Conservation (phyloP, 2,113 vertebrate species). For the Poecile atricapillus region DNA sequence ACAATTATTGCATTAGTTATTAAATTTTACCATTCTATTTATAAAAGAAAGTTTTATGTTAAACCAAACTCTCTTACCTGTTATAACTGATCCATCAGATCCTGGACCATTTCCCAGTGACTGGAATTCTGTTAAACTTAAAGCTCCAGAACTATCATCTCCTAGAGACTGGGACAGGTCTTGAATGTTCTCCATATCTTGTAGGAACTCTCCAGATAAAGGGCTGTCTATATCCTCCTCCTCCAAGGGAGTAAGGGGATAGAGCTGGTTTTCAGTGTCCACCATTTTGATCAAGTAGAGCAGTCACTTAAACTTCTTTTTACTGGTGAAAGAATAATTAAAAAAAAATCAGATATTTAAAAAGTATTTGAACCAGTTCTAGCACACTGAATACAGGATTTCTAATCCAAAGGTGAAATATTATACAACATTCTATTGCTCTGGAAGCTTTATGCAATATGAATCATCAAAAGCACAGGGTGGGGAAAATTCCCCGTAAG, state of each 20-base stretch:
- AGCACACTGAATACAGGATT: not conserved
- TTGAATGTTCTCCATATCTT: constrained; percentile 83
- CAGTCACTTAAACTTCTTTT: constrained; percentile 64
- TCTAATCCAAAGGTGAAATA: not conserved
- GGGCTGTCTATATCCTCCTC: constrained; percentile 84
- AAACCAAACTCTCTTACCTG: constrained; percentile 74
- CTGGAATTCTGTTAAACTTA: constrained; percentile 83
- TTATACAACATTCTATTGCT: not conserved
- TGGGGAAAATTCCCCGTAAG: not conserved
- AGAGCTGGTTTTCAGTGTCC: constrained; percentile 85
- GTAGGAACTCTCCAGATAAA: constrained; percentile 84
- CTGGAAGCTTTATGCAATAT: not conserved
- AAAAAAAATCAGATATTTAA: not conserved
- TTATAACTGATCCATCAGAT: constrained; percentile 85
- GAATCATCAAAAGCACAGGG: not conserved
- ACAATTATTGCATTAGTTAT: not conserved
- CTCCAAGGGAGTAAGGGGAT: constrained; percentile 83
- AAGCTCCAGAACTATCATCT: constrained; percentile 81
- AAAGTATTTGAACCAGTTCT: not conserved
- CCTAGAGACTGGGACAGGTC: constrained; percentile 84
- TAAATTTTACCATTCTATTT: not conserved
- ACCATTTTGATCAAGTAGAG: constrained; percentile 76
- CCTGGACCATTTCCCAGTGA: constrained; percentile 85
- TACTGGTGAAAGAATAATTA: constrained; percentile 45
- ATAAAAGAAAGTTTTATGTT: not conserved